Percentiles rank a stretch among this genome's conserved stretches.
Conservation (phyloP, 2,888 invertebrate genomes). For the Eupeodes latifasciatus region DNA sequence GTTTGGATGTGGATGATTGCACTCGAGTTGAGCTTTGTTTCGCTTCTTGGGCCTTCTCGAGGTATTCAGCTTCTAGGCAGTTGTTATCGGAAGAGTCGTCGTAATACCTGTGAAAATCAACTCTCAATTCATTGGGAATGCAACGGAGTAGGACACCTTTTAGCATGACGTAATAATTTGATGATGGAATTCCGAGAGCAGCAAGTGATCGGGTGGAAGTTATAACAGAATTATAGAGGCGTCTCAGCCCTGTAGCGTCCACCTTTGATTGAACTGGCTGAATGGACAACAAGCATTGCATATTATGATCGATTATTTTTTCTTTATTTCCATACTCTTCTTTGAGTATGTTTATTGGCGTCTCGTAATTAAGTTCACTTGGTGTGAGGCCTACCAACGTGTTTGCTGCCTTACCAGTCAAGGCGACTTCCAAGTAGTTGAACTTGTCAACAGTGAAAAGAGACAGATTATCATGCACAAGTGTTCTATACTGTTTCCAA, state of each 20-base stretch:
- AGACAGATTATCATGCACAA: too few relatives aligned
- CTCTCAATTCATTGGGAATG: conserved; percentile 34
- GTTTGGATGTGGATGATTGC: not conserved
- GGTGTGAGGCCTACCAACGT: too few relatives aligned
- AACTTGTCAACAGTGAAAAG: too few relatives aligned
- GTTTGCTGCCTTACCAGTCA: too few relatives aligned
- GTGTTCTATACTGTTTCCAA: too few relatives aligned
- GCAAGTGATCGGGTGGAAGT: conserved; percentile 39
- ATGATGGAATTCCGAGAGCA: conserved; percentile 44
- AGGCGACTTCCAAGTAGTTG: too few relatives aligned
- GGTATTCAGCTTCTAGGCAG: not conserved
- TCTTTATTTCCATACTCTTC: too few relatives aligned
- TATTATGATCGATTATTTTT: too few relatives aligned
- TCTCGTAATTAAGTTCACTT: too few relatives aligned
- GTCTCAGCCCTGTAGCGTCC: conserved; percentile 35
- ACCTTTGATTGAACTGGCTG: conserved; percentile 27
- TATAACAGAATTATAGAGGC: conserved; percentile 42
- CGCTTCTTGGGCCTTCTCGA: not conserved
- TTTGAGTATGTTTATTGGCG: too few relatives aligned
- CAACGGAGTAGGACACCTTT: conserved; percentile 44
- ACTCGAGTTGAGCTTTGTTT: not conserved
- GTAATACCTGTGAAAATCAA: conserved; percentile 26
- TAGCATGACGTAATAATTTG: conserved; percentile 48
- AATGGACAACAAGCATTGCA: conserved; percentile 47
- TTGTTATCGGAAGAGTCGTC: not conserved